Evolutionary conservation across 1,140 invertebrate species (phyloP).

Genomic region (Orius laevigatus): DNA sequence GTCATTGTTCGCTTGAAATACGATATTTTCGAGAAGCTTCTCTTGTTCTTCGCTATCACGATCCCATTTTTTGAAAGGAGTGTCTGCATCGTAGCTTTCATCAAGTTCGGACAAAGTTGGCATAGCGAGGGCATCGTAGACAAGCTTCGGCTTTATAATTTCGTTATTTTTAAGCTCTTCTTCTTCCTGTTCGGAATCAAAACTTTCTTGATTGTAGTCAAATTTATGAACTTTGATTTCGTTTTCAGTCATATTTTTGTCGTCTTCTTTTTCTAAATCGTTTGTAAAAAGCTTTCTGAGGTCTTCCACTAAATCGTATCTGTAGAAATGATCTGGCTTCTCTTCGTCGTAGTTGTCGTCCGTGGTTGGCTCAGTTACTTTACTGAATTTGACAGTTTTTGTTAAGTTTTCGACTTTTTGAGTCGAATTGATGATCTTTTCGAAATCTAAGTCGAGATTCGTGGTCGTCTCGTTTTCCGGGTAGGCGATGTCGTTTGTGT

Average conservation of each 20-base stretch:
- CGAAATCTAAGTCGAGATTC: too few species aligned
- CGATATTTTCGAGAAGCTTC: conserved; percentile 20
- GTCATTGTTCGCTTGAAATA: conserved; percentile 15
- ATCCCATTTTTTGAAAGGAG: conserved; percentile 22
- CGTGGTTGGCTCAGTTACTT: background rate
- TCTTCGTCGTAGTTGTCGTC: background rate
- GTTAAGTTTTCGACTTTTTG: background rate
- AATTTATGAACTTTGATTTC: background rate
- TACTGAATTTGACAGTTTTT: conserved; percentile 3
- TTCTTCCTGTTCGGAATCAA: conserved; percentile 20
- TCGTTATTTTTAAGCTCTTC: conserved; percentile 12
- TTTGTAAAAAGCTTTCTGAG: conserved; percentile 12
- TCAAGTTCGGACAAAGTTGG: conserved; percentile 12
- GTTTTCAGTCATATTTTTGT: background rate
- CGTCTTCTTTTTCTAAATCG: conserved; percentile 7
- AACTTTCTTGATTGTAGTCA: conserved; percentile 11
- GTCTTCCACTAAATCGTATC: conserved; percentile 15
- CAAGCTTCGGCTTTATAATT: background rate
- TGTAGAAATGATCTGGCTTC: conserved; percentile 11
- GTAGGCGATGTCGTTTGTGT: background rate
- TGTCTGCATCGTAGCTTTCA: conserved; percentile 15
- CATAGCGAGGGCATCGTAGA: background rate
- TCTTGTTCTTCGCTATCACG: conserved; percentile 22
- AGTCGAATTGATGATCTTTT: too few species aligned
- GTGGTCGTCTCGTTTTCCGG: too few species aligned